These are phyloP conservation scores for Corapipo altera DNA, from an alignment of 2,113 vertebrate species.

Conservation along the genomic window DNA sequence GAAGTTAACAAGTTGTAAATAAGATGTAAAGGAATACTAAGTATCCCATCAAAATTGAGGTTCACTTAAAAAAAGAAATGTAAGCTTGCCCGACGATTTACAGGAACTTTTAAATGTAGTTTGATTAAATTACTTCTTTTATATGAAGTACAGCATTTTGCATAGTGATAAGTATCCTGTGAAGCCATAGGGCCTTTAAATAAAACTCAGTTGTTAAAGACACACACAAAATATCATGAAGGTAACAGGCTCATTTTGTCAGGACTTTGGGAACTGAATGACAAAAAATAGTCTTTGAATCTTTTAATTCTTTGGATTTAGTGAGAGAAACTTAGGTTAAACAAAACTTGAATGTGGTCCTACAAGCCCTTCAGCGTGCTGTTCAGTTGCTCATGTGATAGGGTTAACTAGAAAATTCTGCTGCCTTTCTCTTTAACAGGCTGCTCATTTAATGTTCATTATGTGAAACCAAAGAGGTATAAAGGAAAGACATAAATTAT, in stretches of 20 bases:
- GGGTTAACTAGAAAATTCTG: neutral
- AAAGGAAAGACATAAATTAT: conserved; percentile 10
- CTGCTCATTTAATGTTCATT: neutral
- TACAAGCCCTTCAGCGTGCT: neutral
- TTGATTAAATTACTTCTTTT: neutral
- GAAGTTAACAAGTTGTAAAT: neutral
- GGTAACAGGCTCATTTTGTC: neutral
- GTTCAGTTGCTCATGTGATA: neutral
- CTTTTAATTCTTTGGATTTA: neutral
- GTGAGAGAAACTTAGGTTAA: neutral
- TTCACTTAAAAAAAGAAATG: neutral
- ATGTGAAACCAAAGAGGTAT: conserved; percentile 11
- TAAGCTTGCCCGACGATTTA: neutral
- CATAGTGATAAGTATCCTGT: neutral
- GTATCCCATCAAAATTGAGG: neutral
- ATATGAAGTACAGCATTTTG: neutral
- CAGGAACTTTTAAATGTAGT: neutral
- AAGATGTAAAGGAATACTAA: neutral
- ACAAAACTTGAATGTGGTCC: neutral
- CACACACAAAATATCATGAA: neutral
- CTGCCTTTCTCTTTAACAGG: neutral
- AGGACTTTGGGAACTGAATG: neutral
- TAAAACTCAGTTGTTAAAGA: neutral
- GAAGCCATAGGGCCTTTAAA: neutral
- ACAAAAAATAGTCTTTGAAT: neutral